Percentiles rank a stretch among this genome's conserved stretches.
These are phyloP conservation scores for Ricordea florida DNA, from an alignment of 92 coral and sea anemone species.

Conservation along the genomic window DNA sequence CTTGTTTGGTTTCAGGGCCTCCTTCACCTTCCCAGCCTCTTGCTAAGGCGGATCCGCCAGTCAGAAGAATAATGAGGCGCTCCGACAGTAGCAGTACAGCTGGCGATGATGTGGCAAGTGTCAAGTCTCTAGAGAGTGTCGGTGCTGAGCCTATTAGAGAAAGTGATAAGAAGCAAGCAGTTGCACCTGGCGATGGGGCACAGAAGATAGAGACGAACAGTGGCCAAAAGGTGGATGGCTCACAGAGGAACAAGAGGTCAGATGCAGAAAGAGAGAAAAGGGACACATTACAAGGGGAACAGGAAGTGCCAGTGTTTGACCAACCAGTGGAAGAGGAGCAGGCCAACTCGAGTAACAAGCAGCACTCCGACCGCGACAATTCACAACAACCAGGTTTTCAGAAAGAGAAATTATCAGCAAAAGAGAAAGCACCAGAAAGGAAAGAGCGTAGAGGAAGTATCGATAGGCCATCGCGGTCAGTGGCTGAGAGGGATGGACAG, in stretches of 20 bases:
- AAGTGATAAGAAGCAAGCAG: conserved; percentile 13
- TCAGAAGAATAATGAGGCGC: conserved; percentile 94
- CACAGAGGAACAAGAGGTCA: background rate
- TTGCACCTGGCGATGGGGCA: background rate
- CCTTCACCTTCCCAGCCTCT: conserved; percentile 81
- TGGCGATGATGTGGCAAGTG: conserved; percentile 95
- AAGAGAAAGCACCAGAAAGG: conserved; percentile 26
- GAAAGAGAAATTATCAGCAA: conserved; percentile 16
- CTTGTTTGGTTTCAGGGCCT: conserved; percentile 76
- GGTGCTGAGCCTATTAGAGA: conserved; percentile 17
- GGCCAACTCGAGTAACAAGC: no score
- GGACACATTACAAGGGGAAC: background rate
- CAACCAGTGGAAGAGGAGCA: no score
- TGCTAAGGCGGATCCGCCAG: conserved; percentile 60
- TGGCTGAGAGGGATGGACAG: conserved; percentile 1
- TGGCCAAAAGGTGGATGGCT: background rate
- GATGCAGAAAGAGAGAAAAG: background rate
- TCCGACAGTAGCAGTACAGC: conserved; percentile 96
- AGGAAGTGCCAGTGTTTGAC: conserved; percentile 24
- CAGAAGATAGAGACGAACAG: background rate
- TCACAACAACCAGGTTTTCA: conserved; percentile 8
- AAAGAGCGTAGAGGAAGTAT: conserved; percentile 21
- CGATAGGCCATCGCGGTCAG: background rate
- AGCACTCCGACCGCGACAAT: no score
- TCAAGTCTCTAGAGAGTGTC: conserved; percentile 87